phyloP scores from a whole-genome alignment of 1,140 invertebrate species.

The Phthorimaea operculella region DNA sequence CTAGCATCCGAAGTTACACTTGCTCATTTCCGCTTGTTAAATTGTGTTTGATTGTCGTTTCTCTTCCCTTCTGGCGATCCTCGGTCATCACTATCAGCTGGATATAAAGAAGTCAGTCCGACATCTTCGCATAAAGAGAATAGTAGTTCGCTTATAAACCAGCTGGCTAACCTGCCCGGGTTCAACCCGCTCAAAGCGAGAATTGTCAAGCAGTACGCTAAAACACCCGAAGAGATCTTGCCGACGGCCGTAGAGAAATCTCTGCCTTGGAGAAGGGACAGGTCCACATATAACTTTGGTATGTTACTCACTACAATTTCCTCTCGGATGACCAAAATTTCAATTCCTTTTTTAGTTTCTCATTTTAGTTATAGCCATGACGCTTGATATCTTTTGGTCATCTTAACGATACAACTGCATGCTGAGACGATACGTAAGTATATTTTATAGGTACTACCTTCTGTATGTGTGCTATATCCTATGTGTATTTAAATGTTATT shows the following conservation, averaged over 20 bases:
- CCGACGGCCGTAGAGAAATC: constrained; percentile 78
- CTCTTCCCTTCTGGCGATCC: constrained; percentile 63
- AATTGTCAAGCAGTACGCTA: constrained; percentile 73
- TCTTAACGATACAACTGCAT: too few species aligned
- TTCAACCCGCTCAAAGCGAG: constrained; percentile 74
- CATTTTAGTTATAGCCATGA: too few species aligned
- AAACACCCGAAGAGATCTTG: constrained; percentile 68
- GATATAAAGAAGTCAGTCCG: constrained; percentile 66
- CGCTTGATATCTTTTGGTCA: too few species aligned
- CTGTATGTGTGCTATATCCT: too few species aligned
- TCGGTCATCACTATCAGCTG: constrained; percentile 57
- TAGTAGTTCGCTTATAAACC: constrained; percentile 73
- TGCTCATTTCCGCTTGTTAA: constrained; percentile 45
- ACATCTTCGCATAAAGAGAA: constrained; percentile 69
- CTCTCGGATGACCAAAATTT: background rate
- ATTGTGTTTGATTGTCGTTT: constrained; percentile 60
- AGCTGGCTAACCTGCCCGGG: constrained; percentile 73
- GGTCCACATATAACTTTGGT: constrained; percentile 70
- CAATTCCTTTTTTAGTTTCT: background rate
- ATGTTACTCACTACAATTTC: constrained; percentile 42
- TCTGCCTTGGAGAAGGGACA: constrained; percentile 79
- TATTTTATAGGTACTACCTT: too few species aligned
- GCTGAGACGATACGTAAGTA: too few species aligned
- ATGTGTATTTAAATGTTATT: too few species aligned
- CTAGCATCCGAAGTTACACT: background rate